These are phyloP conservation scores for Morus bassanus DNA, from an alignment of 2,797 vertebrate genomes.

Conservation along the genomic window DNA sequence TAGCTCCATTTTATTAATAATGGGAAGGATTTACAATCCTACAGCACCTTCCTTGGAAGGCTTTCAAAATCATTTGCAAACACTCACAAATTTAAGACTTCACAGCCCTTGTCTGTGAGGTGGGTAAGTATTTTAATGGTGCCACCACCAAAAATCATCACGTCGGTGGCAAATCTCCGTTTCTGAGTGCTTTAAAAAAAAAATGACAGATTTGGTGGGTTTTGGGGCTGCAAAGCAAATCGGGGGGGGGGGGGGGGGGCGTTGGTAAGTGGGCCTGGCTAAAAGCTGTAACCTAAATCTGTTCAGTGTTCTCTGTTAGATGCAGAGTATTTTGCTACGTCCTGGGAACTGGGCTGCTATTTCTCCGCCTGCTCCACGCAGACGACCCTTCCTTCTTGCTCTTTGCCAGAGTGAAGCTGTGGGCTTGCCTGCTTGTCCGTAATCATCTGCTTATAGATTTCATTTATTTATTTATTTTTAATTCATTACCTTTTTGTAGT, in stretches of 20 bases:
- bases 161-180: neutral
- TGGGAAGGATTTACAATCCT: constrained; percentile 40
- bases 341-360: neutral
- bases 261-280: neutral
- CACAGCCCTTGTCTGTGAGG: constrained; percentile 30
- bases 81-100: constrained; percentile 33
- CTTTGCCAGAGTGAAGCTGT: neutral
- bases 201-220: neutral
- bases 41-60: constrained; percentile 55
- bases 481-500: constrained; percentile 6
- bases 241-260: neutral
- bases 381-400: neutral
- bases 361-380: neutral
- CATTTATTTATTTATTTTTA: neutral
- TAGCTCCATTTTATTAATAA: constrained; percentile 55
- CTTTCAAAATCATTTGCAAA: constrained; percentile 51
- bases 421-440: neutral
- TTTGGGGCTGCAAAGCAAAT: neutral
- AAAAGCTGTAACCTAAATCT: neutral
- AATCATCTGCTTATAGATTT: neutral
- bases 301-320: neutral
- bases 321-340: neutral
- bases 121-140: constrained; percentile 48
- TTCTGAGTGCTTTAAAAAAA: neutral
- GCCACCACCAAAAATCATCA: neutral